Evolutionary conservation across 1,140 invertebrate genomes (phyloP), one percentile per base, ranked within the genome.

Genomic region (Lineus longissimus): DNA sequence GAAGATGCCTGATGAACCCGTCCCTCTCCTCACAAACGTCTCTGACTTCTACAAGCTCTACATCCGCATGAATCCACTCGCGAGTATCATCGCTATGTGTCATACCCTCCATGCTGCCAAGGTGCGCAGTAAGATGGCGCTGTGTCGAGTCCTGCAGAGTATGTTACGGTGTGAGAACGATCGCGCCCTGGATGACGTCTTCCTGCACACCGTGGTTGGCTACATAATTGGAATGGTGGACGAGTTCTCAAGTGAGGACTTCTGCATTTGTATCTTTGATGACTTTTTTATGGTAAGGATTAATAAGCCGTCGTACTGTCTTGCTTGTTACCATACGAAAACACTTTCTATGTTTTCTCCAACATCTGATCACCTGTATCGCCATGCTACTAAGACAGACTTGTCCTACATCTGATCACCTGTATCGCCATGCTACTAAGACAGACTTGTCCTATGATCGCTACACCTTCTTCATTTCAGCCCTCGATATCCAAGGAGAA

Each of bases 251-350:
- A 89, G 91, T 4, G 93, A 96, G 84, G 94, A 96, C 68, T 97
- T 97, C 75, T 97, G 94, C 82, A 94, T 92, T 0, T 92, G 93
- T 0, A 87, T 97, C 19, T 97, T 98, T 84, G 94, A 97, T 83
- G 94, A 97, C 80, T 97, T 97, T 76, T 92, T 97, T 69, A 63
- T 83, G 67, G 92, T 94, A 79, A 90, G 65, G 57, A 27, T 33
- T 43, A n/a, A 19, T 13, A 47, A 25, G 19, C 22, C 17, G 15
- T 17, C 15, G 1, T 62, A 40, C n/a, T n/a, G n/a, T n/a, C n/a
- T n/a, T n/a, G n/a, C n/a, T n/a, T n/a, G n/a, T n/a, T n/a, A 25
- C 19, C 27, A 17, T 9, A 30, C 25, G 6, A 29, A 33, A 7
- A 17, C 7, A 25, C 6, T 61, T 7, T 17, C 17, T 29, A 59